Base-by-base conservation (phyloP, 64 coral and sea anemone genomes). In the Montipora capricornis region DNA sequence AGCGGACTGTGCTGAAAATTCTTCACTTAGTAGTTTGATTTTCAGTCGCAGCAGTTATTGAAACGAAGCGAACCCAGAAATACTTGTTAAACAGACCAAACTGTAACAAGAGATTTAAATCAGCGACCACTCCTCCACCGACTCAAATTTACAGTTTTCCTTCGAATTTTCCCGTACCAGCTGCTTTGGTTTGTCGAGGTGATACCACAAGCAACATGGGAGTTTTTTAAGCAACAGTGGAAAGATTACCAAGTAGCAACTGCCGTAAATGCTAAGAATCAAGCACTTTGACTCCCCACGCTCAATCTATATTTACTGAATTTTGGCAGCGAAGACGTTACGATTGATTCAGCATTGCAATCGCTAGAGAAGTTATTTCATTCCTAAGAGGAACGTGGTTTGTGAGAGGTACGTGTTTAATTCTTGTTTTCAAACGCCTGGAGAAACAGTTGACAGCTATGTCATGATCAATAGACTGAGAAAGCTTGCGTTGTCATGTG, bases 151-250 rank as follows among this genome's bases (percentile, higher is more conserved):
- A 64, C 60, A 64, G 60, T 22, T 64, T 64, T 15, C 60, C 60
- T 64, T 64, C 60, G 12, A 64, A 87, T 80, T 87, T 80, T 76
- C 75, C 88, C 0, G 45, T 87, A 1, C 91, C 74, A 79, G 47
- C 4, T 70, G 15, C 82, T 68, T 79, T 93, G 81, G 74, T 87
- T n/a, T 92, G 90, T 75, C 0, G 52, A 44, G 91, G 91, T n/a
- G 76, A 93, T 48, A n/a, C 80, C 66, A 66, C 17, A 68, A 83
- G 91, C 11, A 93, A 93, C 47, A 9, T 88, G 69, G 91, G 76
- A 93, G n/a, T 93, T 87, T 49, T 89, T 94, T 48, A 46, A 88
- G 47, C 78, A 82, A 64, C 92, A 88, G 75, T 94, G 92, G 86
- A 37, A 83, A 17, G 52, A 94, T 94, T 94, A 94, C 51, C 68